A percentile compares a stretch with the other conserved stretches of the same genome.
phyloP scores from a whole-genome alignment of 1,140 invertebrate species.

The Centruroides sculpturatus region DNA sequence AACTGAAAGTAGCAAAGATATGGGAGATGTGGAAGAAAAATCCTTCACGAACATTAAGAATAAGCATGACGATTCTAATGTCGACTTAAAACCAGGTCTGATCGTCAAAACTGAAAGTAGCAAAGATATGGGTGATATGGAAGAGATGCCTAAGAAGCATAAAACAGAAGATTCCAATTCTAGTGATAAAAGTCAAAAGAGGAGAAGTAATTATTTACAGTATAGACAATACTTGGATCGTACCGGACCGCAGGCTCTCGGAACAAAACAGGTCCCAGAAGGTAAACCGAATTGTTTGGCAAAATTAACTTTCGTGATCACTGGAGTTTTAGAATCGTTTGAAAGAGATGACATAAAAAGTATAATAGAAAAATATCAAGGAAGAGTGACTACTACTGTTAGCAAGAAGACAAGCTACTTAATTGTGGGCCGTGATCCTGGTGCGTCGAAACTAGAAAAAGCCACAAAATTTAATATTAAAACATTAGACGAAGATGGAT shows the following conservation, averaged over 20 bases:
- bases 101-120: no score
- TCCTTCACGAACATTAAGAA: no score
- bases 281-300: constrained; percentile 57
- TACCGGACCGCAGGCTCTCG: constrained; percentile 57
- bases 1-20: no score
- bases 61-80: no score
- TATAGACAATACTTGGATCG: constrained; percentile 44
- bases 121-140: no score
- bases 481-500: constrained; percentile 63
- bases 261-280: constrained; percentile 64
- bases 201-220: no score
- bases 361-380: constrained; percentile 64
- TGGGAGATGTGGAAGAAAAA: no score
- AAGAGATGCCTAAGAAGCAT: no score
- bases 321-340: constrained; percentile 76
- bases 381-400: constrained; percentile 51
- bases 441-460: constrained; percentile 66
- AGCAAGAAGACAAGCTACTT: constrained; percentile 72
- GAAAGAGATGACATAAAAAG: constrained; percentile 61
- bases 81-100: no score
- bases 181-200: no score
- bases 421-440: constrained; percentile 65
- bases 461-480: constrained; percentile 33
- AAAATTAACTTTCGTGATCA: constrained; percentile 64
- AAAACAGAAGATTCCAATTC: no score